phyloP scores from a whole-genome alignment of 2,888 invertebrate genomes.

The Portevinia maculata region DNA sequence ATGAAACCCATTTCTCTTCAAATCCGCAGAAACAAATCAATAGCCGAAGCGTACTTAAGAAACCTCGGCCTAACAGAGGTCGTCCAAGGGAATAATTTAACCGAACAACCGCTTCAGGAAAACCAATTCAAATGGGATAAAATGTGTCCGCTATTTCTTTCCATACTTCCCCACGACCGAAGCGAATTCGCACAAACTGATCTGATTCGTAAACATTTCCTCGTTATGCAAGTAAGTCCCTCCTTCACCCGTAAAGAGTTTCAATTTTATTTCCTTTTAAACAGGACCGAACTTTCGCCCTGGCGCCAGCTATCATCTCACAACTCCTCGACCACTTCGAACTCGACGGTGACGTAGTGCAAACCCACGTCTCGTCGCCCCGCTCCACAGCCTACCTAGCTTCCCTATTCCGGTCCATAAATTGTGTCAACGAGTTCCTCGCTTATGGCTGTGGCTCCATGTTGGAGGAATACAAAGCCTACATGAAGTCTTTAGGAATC shows the following conservation, averaged over 20 bases:
- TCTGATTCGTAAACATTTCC: slow-evolving; percentile 84
- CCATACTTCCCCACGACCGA: slow-evolving; percentile 84
- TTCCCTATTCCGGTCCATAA: slow-evolving; percentile 85
- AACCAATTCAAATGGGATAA: slow-evolving; percentile 82
- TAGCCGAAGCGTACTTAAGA: slow-evolving; percentile 54
- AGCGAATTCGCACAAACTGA: slow-evolving; percentile 84
- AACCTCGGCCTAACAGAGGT: slow-evolving; percentile 71
- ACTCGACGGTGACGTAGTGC: slow-evolving; percentile 89
- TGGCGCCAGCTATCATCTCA: slow-evolving; percentile 90
- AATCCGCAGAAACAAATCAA: slow-evolving; percentile 57
- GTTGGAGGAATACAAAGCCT: slow-evolving; percentile 86
- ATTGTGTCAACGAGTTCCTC: slow-evolving; percentile 85
- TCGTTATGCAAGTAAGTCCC: slow-evolving; percentile 85
- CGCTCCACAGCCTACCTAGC: slow-evolving; percentile 91
- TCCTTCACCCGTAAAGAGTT: background rate
- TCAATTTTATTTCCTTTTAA: background rate
- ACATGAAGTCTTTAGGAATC: slow-evolving; percentile 88
- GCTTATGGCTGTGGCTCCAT: slow-evolving; percentile 86
- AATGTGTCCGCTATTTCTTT: slow-evolving; percentile 84
- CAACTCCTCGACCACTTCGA: slow-evolving; percentile 86
- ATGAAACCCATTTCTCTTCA: too few relatives aligned
- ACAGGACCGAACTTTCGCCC: slow-evolving; percentile 91
- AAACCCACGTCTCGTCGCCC: slow-evolving; percentile 91
- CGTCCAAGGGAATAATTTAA: slow-evolving; percentile 63
- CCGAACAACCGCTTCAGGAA: slow-evolving; percentile 74